Conservation (phyloP, 2,888 invertebrate genomes). For the Morinoia aosen region DNA sequence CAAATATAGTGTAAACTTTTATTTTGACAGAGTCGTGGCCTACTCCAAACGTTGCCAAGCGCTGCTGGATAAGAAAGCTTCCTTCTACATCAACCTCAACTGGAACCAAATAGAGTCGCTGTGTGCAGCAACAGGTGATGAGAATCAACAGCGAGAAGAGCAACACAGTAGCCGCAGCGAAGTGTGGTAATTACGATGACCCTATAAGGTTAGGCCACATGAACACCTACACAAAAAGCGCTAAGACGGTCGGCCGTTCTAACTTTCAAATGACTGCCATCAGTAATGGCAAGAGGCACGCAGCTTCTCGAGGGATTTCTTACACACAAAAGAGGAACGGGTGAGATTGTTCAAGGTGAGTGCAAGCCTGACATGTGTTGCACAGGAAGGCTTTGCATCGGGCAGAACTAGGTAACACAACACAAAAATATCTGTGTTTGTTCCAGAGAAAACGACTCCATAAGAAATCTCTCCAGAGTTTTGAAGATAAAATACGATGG, state of each 20-base stretch:
- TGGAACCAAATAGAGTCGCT: not conserved
- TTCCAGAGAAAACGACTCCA: not conserved
- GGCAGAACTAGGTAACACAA: not conserved
- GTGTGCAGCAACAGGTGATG: not conserved
- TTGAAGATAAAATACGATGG: not conserved
- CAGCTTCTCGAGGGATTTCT: not conserved
- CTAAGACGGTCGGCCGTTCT: not conserved
- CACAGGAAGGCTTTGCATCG: not conserved
- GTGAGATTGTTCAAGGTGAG: not conserved
- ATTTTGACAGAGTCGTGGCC: not conserved
- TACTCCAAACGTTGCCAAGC: not conserved
- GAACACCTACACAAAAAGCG: not conserved
- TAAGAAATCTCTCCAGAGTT: not conserved
- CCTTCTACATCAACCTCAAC: not conserved
- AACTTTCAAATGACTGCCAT: constrained; percentile 3
- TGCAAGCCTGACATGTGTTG: not conserved
- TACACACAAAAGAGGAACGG: not conserved
- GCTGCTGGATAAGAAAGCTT: not conserved
- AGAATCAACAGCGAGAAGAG: not conserved
- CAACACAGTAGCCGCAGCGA: not conserved
- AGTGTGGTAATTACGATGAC: not conserved
- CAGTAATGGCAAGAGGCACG: not conserved
- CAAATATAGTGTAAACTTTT: not conserved
- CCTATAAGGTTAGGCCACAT: not conserved
- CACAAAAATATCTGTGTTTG: not conserved